A percentile compares a stretch with the other conserved stretches of the same genome.
These are phyloP conservation scores for Branchinecta sandiegonensis DNA, from an alignment of 2,888 invertebrate genomes.

Conservation along the genomic window DNA sequence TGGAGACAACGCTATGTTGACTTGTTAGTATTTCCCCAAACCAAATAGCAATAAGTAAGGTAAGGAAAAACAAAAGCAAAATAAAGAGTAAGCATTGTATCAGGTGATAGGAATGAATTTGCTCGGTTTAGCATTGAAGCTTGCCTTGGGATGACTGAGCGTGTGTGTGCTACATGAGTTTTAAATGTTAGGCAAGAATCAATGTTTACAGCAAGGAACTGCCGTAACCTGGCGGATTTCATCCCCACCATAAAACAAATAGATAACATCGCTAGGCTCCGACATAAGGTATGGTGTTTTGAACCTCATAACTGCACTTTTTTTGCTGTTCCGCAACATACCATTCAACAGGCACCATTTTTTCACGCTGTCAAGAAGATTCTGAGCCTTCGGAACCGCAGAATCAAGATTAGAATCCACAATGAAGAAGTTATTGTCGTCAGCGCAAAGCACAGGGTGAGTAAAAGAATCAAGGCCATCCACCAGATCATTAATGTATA, in stretches of 20 bases:
- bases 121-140: too few species aligned
- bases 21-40: constrained; percentile 7
- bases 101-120: constrained; percentile 1
- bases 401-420: constrained; percentile 10
- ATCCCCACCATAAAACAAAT: constrained; percentile 7
- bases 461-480: constrained; percentile 10
- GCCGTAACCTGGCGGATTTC: constrained; percentile 3
- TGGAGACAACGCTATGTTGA: neutral
- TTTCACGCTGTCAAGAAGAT: constrained; percentile 5
- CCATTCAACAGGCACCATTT: constrained; percentile 3
- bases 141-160: neutral
- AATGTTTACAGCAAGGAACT: neutral
- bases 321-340: neutral
- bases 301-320: too few species aligned
- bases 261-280: neutral
- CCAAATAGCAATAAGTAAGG: neutral
- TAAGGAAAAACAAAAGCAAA: constrained; percentile 5
- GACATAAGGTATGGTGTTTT: constrained; percentile 6
- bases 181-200: too few species aligned
- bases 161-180: constrained; percentile 11
- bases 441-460: constrained; percentile 4
- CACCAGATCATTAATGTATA: constrained; percentile 6
- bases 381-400: neutral
- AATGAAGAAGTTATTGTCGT: constrained; percentile 10
- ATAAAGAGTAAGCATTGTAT: too few species aligned